These are phyloP conservation scores for Chaenocephalus aceratus DNA, from an alignment of 2,113 vertebrate species.

Conservation along the genomic window DNA sequence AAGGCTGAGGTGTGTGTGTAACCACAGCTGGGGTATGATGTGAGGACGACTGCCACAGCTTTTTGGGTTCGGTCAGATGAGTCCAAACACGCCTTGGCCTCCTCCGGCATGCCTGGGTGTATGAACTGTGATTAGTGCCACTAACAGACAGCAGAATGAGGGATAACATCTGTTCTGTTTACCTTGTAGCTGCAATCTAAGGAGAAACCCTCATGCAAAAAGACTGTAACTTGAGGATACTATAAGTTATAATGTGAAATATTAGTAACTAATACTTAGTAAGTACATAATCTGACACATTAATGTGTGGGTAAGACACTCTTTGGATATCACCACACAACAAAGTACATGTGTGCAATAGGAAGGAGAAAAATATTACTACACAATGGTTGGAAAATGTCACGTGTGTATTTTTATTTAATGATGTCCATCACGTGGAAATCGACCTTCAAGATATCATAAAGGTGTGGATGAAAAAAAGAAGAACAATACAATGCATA, in stretches of 20 bases:
- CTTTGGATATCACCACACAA: background rate
- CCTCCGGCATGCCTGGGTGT: slow-evolving; percentile 32
- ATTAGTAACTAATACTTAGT: background rate
- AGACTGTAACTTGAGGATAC: background rate
- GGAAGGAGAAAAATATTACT: background rate
- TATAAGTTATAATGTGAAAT: background rate
- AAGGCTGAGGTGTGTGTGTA: slow-evolving; percentile 41
- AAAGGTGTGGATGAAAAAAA: background rate
- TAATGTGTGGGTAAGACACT: background rate
- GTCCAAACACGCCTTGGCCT: slow-evolving; percentile 58
- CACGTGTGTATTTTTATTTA: background rate
- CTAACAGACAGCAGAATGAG: background rate
- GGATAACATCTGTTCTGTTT: background rate
- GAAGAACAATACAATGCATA: background rate
- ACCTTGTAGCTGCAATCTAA: background rate
- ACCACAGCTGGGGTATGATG: slow-evolving; percentile 34
- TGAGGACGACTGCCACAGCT: slow-evolving; percentile 4
- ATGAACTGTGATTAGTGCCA: slow-evolving; percentile 52
- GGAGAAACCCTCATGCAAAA: background rate
- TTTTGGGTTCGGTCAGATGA: slow-evolving; percentile 66
- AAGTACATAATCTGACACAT: background rate
- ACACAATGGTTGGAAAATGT: background rate
- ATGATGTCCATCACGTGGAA: background rate
- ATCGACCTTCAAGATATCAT: background rate
- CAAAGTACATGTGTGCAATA: background rate